Base-by-base conservation (phyloP, 2,113 vertebrate genomes). In the Oreotragus oreotragus region DNA sequence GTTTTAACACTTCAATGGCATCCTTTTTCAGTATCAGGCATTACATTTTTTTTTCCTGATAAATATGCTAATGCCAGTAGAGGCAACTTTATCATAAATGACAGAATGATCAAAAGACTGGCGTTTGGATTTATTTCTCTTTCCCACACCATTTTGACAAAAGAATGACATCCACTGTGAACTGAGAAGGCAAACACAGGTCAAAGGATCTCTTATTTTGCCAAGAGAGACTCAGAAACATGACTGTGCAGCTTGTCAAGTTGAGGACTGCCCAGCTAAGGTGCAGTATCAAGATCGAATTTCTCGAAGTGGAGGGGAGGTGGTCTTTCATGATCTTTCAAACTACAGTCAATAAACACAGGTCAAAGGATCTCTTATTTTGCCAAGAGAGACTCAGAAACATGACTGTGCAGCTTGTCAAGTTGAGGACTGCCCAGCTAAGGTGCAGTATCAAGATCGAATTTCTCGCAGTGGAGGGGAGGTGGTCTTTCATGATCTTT, bases 391-490 rank as follows among this genome's bases (percentile, higher is more conserved):
- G 85, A 30, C 13, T 79, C n/a, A 13, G 25, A 60, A 79, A 47
- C 62, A 60, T 3, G n/a, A 43, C 17, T 76, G 23, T 7, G 49
- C 25, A 43, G 17, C 25, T 27, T 15, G 23, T 43, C 8, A 36
- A 15, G 47, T 15, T n/a, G 60, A 66, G 36, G 27, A 47, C 7
- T 36, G 45, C 27, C 39, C 23, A 19, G 58, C 12, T n/a, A 30
- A 19, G 51, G 8, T 19, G 45, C 10, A n/a, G 30, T 25, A 7
- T 12, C 16, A 17, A 45, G 33, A 30, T 5, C 25, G 7, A 3
- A 1, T 12, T 62, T 25, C 57, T 64, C 2, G 0, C 16, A 0
- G 17, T 45, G 30, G 30, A 13, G 30, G 33, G 10, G 6, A 36
- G 9, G 30, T 33, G 36, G 14, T 6, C 36, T 95, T 86, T 90